phyloP scores from a whole-genome alignment of 2,888 invertebrate species.

The Drosophila pseudotalamancana region DNA sequence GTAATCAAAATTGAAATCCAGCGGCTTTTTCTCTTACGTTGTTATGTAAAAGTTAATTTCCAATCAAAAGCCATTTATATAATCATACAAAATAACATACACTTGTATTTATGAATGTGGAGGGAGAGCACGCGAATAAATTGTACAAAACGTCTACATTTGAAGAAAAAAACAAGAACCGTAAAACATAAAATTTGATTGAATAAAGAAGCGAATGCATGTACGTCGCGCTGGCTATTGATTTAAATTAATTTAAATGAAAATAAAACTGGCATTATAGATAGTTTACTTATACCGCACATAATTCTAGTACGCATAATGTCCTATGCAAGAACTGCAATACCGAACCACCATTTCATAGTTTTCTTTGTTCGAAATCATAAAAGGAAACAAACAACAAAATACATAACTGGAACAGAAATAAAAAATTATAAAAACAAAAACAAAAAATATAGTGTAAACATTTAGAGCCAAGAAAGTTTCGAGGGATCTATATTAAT shows the following conservation, averaged over 20 bases:
- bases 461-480: conserved; percentile 68
- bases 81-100: conserved; percentile 1
- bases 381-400: conserved; percentile 20
- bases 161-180: background rate
- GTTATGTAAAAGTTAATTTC: conserved; percentile 28
- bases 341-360: conserved; percentile 17
- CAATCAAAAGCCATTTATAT: conserved; percentile 25
- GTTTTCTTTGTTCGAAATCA: conserved; percentile 40
- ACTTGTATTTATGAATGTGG: conserved; percentile 19
- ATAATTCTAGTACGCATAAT: conserved; percentile 23
- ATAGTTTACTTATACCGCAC: conserved; percentile 44
- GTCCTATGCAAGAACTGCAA: conserved; percentile 48
- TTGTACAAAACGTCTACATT: conserved; percentile 39
- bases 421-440: conserved; percentile 19
- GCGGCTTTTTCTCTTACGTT: conserved; percentile 2
- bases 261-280: conserved; percentile 24
- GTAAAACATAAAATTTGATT: background rate
- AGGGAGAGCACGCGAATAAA: conserved; percentile 40
- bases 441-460: conserved; percentile 63
- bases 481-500: conserved; percentile 74
- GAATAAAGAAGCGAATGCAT: background rate
- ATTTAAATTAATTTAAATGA: conserved; percentile 15
- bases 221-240: conserved; percentile 6
- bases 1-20: background rate
- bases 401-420: conserved; percentile 46